A percentile compares a stretch with the other conserved stretches of the same genome.
phyloP scores from a whole-genome alignment of 1,140 invertebrate species.

The Scaptodrosophila lebanonensis region DNA sequence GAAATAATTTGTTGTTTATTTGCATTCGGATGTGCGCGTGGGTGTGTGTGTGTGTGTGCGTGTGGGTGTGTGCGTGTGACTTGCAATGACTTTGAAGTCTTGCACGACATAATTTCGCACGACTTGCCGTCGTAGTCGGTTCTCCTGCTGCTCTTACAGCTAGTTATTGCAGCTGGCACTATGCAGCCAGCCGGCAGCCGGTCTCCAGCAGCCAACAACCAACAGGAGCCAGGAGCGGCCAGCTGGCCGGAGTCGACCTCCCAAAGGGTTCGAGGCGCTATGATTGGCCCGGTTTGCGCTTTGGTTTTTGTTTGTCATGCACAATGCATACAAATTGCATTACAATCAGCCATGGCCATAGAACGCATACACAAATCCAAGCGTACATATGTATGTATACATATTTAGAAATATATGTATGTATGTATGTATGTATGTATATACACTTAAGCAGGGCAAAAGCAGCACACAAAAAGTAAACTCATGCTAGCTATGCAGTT shows the following conservation, averaged over 20 bases:
- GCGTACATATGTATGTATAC: too few species aligned
- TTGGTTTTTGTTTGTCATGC: constrained; percentile 50
- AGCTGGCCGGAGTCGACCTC: constrained; percentile 18
- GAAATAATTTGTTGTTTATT: constrained; percentile 50
- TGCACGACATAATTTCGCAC: constrained; percentile 44
- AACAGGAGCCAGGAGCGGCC: constrained; percentile 17
- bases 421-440: too few species aligned
- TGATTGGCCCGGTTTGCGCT: constrained; percentile 8
- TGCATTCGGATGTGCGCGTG: constrained; percentile 3
- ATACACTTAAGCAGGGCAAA: constrained; percentile 45
- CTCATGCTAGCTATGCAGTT: constrained; percentile 13
- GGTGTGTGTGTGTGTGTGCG: background rate
- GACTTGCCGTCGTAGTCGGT: constrained; percentile 34
- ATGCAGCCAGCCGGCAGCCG: background rate
- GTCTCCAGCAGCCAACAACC: constrained; percentile 1
- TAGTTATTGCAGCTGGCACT: constrained; percentile 33
- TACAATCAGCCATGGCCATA: constrained; percentile 66
- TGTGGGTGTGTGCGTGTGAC: constrained; percentile 4
- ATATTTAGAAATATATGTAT: too few species aligned
- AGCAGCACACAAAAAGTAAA: constrained; percentile 15
- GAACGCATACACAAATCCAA: too few species aligned
- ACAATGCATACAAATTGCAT: constrained; percentile 73
- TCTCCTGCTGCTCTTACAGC: constrained; percentile 13
- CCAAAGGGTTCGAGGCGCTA: background rate
- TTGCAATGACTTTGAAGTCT: constrained; percentile 38